A percentile compares a stretch with the other conserved stretches of the same genome.
Conservation (phyloP, 2,113 vertebrate genomes). For the Prietella phreatophila region DNA sequence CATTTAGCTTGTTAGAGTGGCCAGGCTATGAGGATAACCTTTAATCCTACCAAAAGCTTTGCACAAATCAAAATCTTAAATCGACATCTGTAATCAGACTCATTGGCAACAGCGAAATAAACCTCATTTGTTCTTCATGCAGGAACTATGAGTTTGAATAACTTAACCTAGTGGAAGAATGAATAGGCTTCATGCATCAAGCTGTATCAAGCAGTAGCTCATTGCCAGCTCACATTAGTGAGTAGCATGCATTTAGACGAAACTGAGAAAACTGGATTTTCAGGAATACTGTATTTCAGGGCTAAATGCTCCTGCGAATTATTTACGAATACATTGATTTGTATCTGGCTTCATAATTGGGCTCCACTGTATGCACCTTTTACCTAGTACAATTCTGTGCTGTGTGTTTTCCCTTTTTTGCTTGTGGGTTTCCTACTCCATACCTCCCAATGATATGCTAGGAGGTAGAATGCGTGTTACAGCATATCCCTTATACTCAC, state of each 20-base stretch:
- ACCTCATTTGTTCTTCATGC: background rate
- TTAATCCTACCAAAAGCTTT: slow-evolving; percentile 4
- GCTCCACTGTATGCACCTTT: background rate
- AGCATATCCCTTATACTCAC: background rate
- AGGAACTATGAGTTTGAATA: background rate
- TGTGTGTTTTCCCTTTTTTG: background rate
- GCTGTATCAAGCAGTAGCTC: background rate
- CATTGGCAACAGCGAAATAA: background rate
- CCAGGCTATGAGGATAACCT: slow-evolving; percentile 4
- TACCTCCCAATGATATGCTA: background rate
- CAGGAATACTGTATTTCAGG: background rate
- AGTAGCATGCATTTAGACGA: background rate
- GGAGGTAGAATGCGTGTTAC: background rate
- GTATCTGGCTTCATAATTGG: background rate
- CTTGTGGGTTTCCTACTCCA: background rate
- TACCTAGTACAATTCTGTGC: background rate
- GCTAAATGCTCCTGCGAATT: background rate
- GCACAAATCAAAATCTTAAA: background rate
- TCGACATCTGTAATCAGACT: background rate
- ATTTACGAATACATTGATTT: background rate
- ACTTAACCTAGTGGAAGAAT: too few species aligned
- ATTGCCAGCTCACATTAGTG: background rate
- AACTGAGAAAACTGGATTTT: background rate
- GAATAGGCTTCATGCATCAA: background rate
- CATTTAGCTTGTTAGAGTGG: slow-evolving; percentile 21